Evolutionary conservation across 2,797 vertebrate species (phyloP).

Genomic region (Coluber constrictor): DNA sequence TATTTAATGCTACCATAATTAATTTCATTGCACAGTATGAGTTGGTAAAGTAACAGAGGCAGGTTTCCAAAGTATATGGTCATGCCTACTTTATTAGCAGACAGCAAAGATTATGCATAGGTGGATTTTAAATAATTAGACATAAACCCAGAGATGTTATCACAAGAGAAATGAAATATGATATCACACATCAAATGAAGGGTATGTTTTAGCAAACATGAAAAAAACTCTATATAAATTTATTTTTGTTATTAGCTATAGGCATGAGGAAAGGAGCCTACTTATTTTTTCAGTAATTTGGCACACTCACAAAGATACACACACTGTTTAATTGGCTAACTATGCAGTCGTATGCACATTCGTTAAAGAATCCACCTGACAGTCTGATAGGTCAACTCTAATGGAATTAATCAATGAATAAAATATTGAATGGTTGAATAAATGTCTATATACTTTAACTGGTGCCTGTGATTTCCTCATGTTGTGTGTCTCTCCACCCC

Average conservation of each 20-base stretch:
- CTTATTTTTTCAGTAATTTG: background rate
- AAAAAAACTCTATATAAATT: background rate
- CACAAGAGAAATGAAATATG: background rate
- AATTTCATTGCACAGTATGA: constrained; percentile 8
- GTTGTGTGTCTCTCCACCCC: background rate
- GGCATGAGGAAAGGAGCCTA: background rate
- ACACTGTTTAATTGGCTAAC: background rate
- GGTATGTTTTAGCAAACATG: background rate
- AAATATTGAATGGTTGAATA: background rate
- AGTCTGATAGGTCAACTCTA: too few relatives aligned
- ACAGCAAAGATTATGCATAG: background rate
- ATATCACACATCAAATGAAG: background rate
- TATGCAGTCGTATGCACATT: background rate
- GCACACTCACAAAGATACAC: background rate
- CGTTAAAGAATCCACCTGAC: background rate
- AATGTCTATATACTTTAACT: background rate
- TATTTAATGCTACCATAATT: background rate
- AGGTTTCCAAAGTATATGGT: background rate
- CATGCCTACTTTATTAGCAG: background rate
- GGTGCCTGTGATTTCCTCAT: background rate
- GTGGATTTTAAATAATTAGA: background rate
- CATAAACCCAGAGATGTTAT: background rate
- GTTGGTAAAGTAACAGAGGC: background rate
- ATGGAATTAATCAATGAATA: background rate
- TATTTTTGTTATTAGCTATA: background rate